A percentile compares a stretch with the other conserved stretches of the same genome.
phyloP scores from a whole-genome alignment of 2,888 invertebrate genomes.

The Orthosia cruda region DNA sequence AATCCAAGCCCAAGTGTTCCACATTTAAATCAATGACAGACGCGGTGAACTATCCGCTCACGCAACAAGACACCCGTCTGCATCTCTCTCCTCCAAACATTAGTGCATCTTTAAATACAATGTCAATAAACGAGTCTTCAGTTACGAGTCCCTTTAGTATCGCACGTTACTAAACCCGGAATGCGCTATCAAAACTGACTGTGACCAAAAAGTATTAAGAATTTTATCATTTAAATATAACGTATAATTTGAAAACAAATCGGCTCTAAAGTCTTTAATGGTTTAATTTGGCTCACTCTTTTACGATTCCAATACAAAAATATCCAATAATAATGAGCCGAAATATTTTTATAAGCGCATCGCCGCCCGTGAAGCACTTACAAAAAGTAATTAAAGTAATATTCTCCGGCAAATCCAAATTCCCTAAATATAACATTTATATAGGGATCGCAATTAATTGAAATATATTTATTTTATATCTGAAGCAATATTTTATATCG shows the following conservation, averaged over 20 bases:
- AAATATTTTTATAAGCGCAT: slow-evolving; percentile 26
- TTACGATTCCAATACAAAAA: slow-evolving; percentile 51
- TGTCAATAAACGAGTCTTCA: slow-evolving; percentile 4
- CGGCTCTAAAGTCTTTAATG: slow-evolving; percentile 49
- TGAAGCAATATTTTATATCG: not conserved
- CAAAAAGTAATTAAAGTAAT: slow-evolving; percentile 40
- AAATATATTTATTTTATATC: slow-evolving; percentile 13
- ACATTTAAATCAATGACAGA: slow-evolving; percentile 86
- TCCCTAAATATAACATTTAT: slow-evolving; percentile 3
- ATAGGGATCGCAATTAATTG: slow-evolving; percentile 2
- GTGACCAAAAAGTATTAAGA: slow-evolving; percentile 18
- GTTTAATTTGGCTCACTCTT: slow-evolving; percentile 45
- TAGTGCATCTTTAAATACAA: not conserved
- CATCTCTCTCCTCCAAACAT: not conserved
- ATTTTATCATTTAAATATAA: slow-evolving; percentile 37
- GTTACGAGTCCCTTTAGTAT: slow-evolving; percentile 14
- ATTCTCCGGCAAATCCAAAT: slow-evolving; percentile 12
- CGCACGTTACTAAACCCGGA: slow-evolving; percentile 54
- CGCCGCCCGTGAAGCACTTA: slow-evolving; percentile 22
- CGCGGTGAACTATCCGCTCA: slow-evolving; percentile 74
- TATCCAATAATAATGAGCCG: slow-evolving; percentile 30
- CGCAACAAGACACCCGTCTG: slow-evolving; percentile 33
- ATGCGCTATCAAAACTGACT: slow-evolving; percentile 52
- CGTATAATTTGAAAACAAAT: slow-evolving; percentile 28
- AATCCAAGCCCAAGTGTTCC: slow-evolving; percentile 76